Conservation (phyloP, 2,113 vertebrate genomes). For the Camelus dromedarius region DNA sequence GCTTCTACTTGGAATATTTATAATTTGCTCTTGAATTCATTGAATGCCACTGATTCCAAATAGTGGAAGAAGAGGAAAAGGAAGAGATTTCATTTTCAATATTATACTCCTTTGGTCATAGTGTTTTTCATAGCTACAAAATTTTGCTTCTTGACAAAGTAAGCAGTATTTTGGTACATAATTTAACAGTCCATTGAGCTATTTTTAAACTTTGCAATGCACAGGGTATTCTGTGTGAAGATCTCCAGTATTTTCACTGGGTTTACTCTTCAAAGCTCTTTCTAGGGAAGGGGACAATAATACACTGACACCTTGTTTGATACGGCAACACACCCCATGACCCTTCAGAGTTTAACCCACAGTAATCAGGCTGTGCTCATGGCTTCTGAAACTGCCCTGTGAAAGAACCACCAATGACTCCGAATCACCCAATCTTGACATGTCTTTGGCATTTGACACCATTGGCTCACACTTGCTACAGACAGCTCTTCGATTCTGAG, state of each 20-base stretch:
- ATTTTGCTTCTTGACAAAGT: neutral
- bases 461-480: neutral
- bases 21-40: neutral
- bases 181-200: neutral
- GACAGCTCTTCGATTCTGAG: neutral
- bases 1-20: neutral
- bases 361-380: neutral
- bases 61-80: neutral
- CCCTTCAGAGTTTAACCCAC: neutral
- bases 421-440: neutral
- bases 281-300: neutral
- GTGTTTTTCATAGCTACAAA: neutral
- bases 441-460: neutral
- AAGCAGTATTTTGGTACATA: neutral
- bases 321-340: neutral
- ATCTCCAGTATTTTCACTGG: neutral
- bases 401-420: neutral
- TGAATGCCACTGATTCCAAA: neutral
- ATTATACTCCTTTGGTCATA: neutral
- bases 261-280: neutral
- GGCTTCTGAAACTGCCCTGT: neutral
- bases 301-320: neutral
- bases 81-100: neutral
- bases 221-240: neutral
- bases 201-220: neutral